Conservation (phyloP, 2,113 vertebrate genomes). For the Dicerorhinus sumatrensis region DNA sequence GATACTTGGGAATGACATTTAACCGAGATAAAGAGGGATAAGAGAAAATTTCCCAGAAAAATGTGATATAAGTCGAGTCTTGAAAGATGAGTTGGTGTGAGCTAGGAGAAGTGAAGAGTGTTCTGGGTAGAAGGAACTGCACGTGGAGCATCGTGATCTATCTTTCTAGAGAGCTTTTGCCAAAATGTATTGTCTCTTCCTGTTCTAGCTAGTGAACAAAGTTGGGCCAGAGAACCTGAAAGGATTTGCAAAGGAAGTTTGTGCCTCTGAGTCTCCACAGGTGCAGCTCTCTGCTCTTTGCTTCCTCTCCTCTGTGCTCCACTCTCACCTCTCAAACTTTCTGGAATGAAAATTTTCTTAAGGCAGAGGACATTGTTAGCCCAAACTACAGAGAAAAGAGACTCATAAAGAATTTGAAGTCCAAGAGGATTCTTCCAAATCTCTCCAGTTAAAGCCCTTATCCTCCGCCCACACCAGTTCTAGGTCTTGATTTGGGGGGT, state of each 20-base stretch:
- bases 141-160: fast-evolving
- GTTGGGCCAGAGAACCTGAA: neutral
- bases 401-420: neutral
- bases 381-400: neutral
- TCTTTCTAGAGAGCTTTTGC: neutral
- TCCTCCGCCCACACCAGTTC: neutral
- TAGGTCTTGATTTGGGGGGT: neutral
- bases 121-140: neutral
- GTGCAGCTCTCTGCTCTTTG: neutral
- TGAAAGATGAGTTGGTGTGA: neutral
- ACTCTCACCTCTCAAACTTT: neutral
- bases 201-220: neutral
- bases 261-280: neutral
- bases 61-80: neutral
- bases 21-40: neutral
- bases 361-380: neutral
- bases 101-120: too few relatives aligned
- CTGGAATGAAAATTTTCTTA: neutral
- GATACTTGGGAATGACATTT: neutral
- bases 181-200: too few relatives aligned
- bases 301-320: neutral
- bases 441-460: neutral
- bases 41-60: neutral
- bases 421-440: neutral
- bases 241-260: neutral